Evolutionary conservation across 2,888 invertebrate species (phyloP), one percentile per base, ranked within the genome.

Genomic region (Tholera decimalis): DNA sequence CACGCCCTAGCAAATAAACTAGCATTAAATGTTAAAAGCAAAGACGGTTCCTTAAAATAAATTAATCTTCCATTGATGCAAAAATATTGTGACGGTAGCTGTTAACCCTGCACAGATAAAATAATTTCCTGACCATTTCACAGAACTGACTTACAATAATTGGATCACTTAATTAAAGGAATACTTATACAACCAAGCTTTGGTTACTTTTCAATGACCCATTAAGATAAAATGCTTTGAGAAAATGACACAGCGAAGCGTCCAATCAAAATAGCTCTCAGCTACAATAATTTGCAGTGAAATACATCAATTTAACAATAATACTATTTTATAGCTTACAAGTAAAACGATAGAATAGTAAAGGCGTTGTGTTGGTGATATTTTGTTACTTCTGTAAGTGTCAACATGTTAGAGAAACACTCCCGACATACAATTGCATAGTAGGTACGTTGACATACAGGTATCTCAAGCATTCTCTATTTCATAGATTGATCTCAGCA

Each of bases 21-120:
- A 91, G 87, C 86, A 85, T 87, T 88, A 85, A 84, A 83, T 84
- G 89, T 89, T 92, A 89, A 86, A 91, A 91, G 92, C 91, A 90
- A 88, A 83, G 83, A 84, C 70, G 64, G 85, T 81, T 65, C 71
- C 83, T 88, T 85, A 85, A 85, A 87, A 84, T 87, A 86, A 90
- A 88, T 87, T 82, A 79, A 73, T 76, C 80, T 62, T 82, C 70
- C 62, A 73, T 62, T 68, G 67, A 75, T 77, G 68, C 54, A 68
- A 64, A n/a, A 64, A 67, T 57, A 81, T 83, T 81, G 83, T 74
- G 79, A 83, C 65, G 51, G 71, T 56, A 64, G 53, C 55, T 28
- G 53, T 58, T 28, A 75, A 76, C 50, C 69, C 73, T 73, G 73
- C 61, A 57, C 56, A 50, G 62, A 65, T 51, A 60, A 61, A 55